Evolutionary conservation across 2,888 invertebrate genomes (phyloP), one percentile per base, ranked within the genome.

Genomic region (Latrodectus hesperus): DNA sequence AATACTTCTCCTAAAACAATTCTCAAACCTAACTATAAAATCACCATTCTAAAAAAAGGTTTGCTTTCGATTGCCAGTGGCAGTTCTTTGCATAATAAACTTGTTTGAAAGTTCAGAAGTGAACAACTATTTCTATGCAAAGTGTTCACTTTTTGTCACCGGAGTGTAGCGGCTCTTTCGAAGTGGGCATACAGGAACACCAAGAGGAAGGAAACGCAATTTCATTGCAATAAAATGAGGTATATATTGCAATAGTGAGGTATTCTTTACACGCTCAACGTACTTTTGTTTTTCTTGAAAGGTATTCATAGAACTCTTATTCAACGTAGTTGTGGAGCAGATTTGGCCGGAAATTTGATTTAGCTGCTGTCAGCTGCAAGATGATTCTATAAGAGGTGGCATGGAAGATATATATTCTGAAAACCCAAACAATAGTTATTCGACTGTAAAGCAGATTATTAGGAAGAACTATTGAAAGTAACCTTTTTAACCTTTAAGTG

Each of bases 301-400:
- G 60, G 60, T 60, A 60, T 9, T 60, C n/a, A 8, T 10, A 60
- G n/a, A 60, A 60, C 60, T 60, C 60, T 60, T n/a, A 60, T n/a
- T 60, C 12, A 60, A 60, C 10, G 8, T n/a, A 71, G 38, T 14
- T 75, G 26, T 67, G 81, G 86, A 88, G 77, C 83, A 68, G 82
- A 78, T 88, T 88, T 88, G 87, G 87, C 82, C 82, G 87, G 87
- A 88, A 82, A 77, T 78, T 68, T 88, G 83, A 88, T 76, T 83
- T 77, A 83, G 87, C 87, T 82, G 82, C 77, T 26, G 11, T 51
- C 78, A 82, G 82, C 83, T 78, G 73, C 67, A 53, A 74, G 73
- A 77, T 60, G 51, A 84, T 64, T 77, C 64, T 26, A 70, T 75
- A 80, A 65, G 80, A 74, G 65, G 75, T 26, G 64, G 60, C n/a